A percentile compares a stretch with the other conserved stretches of the same genome.
Evolutionary conservation across 2,113 vertebrate species (phyloP).

Genomic region (Lathamus discolor): DNA sequence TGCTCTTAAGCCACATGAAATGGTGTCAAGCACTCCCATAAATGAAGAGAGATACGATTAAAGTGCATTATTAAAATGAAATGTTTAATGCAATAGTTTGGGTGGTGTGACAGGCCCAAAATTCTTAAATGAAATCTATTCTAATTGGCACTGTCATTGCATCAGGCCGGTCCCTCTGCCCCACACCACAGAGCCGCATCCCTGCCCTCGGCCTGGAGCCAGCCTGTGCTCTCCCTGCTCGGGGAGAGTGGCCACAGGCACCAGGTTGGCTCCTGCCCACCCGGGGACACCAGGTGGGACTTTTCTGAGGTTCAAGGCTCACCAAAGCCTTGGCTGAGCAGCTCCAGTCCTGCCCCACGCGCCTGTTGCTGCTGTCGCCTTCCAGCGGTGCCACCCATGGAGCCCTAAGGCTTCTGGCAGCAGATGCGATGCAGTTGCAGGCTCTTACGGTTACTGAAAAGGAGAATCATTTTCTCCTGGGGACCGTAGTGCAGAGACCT

Average conservation of each 20-base stretch:
- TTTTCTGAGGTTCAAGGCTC: neutral
- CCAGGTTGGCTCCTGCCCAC: neutral
- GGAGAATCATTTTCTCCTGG: neutral
- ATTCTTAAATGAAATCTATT: neutral
- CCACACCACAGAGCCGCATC: neutral
- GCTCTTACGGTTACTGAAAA: neutral
- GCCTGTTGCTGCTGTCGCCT: neutral
- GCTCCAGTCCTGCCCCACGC: neutral
- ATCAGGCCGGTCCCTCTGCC: neutral
- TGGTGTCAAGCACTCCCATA: neutral
- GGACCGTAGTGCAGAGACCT: neutral
- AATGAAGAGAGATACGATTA: neutral
- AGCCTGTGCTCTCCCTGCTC: too few species aligned
- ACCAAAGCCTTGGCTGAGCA: neutral
- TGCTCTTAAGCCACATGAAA: neutral
- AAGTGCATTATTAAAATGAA: slow-evolving; percentile 15
- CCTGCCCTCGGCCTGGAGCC: neutral
- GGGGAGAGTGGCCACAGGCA: neutral
- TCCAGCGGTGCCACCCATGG: accelerated
- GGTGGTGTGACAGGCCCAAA: neutral
- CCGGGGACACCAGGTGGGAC: accelerated
- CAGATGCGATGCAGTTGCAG: neutral
- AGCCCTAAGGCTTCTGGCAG: neutral
- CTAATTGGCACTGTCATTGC: neutral
- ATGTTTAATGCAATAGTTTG: neutral